Conservation (phyloP, 1,140 invertebrate species). For the Diorhabda carinulata region DNA sequence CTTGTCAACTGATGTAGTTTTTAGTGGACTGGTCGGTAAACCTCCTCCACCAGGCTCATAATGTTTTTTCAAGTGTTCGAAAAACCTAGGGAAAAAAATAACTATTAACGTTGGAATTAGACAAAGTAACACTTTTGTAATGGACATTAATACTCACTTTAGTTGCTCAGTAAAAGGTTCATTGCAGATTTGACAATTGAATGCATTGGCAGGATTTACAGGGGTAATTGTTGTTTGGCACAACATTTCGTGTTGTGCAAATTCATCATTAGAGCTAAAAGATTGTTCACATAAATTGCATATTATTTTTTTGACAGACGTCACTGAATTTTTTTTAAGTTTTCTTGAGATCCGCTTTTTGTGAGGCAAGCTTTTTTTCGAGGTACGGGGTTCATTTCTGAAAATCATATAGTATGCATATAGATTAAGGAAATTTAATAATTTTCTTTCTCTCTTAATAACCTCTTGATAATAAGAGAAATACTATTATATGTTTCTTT, state of each 20-base stretch:
- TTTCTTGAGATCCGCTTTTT: conserved; percentile 64
- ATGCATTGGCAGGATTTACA: conserved; percentile 40
- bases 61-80: conserved; percentile 74
- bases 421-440: not conserved
- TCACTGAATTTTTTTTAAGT: conserved; percentile 49
- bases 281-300: conserved; percentile 41
- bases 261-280: conserved; percentile 39
- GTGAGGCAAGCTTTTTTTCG: conserved; percentile 60
- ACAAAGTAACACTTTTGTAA: not conserved
- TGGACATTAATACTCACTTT: conserved; percentile 31
- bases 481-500: too few species aligned
- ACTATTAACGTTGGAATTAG: not conserved
- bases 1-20: not conserved
- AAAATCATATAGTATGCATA: conserved; percentile 5
- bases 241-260: conserved; percentile 37
- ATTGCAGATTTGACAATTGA: conserved; percentile 66
- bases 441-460: not conserved
- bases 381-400: conserved; percentile 47
- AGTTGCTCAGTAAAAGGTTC: conserved; percentile 63
- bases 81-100: conserved; percentile 54
- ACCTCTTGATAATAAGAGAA: too few species aligned
- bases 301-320: conserved; percentile 25
- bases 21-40: conserved; percentile 8
- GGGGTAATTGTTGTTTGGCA: conserved; percentile 42
- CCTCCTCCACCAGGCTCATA: conserved; percentile 59